Conservation (phyloP, 1,140 invertebrate genomes). For the Pristionchus pacificus region DNA sequence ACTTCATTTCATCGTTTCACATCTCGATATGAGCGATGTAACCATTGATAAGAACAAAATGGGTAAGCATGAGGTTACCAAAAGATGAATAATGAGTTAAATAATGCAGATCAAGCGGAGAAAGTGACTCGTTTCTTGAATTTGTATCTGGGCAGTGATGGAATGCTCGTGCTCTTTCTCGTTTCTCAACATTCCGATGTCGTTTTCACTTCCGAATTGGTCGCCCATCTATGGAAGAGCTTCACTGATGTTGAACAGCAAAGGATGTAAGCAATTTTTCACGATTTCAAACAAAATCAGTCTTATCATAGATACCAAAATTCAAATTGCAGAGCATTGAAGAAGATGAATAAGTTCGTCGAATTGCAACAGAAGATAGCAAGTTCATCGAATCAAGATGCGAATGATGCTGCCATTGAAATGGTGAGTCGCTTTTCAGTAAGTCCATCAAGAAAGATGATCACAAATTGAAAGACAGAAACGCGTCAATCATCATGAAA, state of each 20-base stretch:
- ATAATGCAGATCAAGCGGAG: conserved; percentile 38
- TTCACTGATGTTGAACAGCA: conserved; percentile 47
- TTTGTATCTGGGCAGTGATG: conserved; percentile 45
- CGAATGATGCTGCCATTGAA: too few species aligned
- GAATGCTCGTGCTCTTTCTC: conserved; percentile 47
- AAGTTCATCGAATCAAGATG: too few species aligned
- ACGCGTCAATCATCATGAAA: too few species aligned
- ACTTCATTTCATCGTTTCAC: conserved; percentile 52
- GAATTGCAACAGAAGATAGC: too few species aligned
- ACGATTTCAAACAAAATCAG: too few species aligned
- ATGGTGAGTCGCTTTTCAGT: too few species aligned
- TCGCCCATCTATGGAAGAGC: conserved; percentile 40
- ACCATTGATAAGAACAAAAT: conserved; percentile 36
- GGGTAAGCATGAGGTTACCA: conserved; percentile 8
- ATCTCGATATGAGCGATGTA: conserved; percentile 51
- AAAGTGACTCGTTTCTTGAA: conserved; percentile 40
- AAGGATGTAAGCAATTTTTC: conserved; percentile 32
- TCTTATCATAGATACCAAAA: too few species aligned
- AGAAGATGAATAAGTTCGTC: too few species aligned
- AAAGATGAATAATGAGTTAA: background rate
- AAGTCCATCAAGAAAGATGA: too few species aligned
- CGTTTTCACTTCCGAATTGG: conserved; percentile 53
- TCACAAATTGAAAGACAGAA: too few species aligned
- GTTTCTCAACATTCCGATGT: conserved; percentile 56
- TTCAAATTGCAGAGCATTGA: too few species aligned